These are phyloP conservation scores for Drosophila lini DNA, from an alignment of 1,140 invertebrate species.

Conservation along the genomic window DNA sequence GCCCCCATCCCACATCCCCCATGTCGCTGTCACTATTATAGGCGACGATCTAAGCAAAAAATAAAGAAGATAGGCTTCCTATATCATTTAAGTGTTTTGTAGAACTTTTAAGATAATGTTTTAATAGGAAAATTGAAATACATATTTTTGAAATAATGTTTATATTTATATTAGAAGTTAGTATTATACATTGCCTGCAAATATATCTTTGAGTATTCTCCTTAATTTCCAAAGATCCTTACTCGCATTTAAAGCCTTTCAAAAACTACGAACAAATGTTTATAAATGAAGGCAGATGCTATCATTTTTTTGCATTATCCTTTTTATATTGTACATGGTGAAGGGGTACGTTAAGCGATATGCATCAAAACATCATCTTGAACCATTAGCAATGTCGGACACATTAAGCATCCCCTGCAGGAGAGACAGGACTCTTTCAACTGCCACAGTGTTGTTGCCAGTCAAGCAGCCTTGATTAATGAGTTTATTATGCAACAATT, in stretches of 20 bases:
- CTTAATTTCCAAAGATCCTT: too few species aligned
- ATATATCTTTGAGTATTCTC: neutral
- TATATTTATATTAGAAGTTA: neutral
- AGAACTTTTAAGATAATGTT: neutral
- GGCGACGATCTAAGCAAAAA: constrained; percentile 9
- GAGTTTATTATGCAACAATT: constrained; percentile 79
- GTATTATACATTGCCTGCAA: neutral
- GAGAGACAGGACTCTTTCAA: constrained; percentile 11
- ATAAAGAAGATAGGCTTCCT: constrained; percentile 42
- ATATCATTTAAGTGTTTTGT: constrained; percentile 27
- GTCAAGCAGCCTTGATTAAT: constrained; percentile 62
- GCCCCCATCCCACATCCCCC: neutral
- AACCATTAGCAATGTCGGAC: constrained; percentile 64
- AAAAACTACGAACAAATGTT: constrained; percentile 43
- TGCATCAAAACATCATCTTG: constrained; percentile 63
- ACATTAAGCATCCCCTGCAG: constrained; percentile 15
- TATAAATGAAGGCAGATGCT: constrained; percentile 69
- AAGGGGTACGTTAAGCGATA: constrained; percentile 6
- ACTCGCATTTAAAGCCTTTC: neutral
- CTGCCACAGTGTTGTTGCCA: constrained; percentile 17
- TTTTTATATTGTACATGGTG: neutral
- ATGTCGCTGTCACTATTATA: constrained; percentile 42
- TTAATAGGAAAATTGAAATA: neutral
- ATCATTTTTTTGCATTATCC: constrained; percentile 3
- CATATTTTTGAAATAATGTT: neutral